phyloP scores from a whole-genome alignment of 2,888 invertebrate species.

The Dicranocentrus wangi region DNA sequence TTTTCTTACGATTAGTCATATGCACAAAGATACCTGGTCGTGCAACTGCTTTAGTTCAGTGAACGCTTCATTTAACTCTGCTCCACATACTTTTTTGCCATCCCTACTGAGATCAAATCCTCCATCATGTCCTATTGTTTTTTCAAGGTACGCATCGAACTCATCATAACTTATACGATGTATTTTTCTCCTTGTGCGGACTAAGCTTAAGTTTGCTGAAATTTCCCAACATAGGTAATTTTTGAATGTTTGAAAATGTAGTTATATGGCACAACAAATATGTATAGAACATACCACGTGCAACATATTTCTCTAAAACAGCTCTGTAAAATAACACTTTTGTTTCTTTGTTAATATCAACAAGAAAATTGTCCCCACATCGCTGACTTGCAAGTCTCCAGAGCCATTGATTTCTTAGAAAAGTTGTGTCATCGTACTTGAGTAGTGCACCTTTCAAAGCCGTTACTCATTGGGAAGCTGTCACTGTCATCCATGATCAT shows the following conservation, averaged over 20 bases:
- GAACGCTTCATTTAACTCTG: not conserved
- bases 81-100: not conserved
- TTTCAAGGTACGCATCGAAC: constrained; percentile 63
- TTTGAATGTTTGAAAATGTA: too few species aligned
- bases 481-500: constrained; percentile 75
- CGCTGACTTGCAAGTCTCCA: constrained; percentile 66
- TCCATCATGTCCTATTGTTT: constrained; percentile 54
- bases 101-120: constrained; percentile 23
- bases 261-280: too few species aligned
- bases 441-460: constrained; percentile 73
- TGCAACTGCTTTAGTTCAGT: not conserved
- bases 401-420: constrained; percentile 56
- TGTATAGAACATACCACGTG: constrained; percentile 78
- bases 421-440: constrained; percentile 14
- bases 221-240: too few species aligned
- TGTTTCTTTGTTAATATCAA: constrained; percentile 76
- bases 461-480: constrained; percentile 80
- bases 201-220: too few species aligned
- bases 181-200: constrained; percentile 33
- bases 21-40: not conserved
- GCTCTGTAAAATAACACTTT: constrained; percentile 77
- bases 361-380: constrained; percentile 75
- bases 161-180: constrained; percentile 34
- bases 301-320: constrained; percentile 79
- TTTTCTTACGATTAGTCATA: too few species aligned